Evolutionary conservation across 2,797 vertebrate genomes (phyloP), one percentile per base, ranked within the genome.

Genomic region (Hippoglossus hippoglossus): DNA sequence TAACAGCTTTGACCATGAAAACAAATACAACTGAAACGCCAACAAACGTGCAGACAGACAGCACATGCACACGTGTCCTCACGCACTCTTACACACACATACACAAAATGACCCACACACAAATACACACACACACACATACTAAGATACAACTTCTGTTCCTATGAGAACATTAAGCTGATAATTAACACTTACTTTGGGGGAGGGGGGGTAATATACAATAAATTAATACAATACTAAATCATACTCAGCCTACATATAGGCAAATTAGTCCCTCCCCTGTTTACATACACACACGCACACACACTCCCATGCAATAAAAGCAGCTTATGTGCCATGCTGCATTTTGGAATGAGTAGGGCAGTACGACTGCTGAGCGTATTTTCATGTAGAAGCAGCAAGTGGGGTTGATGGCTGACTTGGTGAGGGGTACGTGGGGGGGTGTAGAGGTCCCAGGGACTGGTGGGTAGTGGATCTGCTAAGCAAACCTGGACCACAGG

Each of bases 201-300:
- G 26, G 72, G 77, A 81, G 54, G 18, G 26, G 72, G 77, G 81
- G 57, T 47, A 73, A 79, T 89, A 75, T 90, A 89, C 87, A 90
- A 91, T 91, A 92, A 91, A 90, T 93, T 86, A 90, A 88, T 90
- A 89, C 86, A 88, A 90, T 90, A 87, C 89, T 91, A 89, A 92
- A 90, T 90, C 62, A 89, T 86, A 83, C 74, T 81, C 57, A 56
- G 90, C 92, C 88, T 92, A 92, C 88, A 88, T 87, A 90, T 92
- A 91, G 92, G 91, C 91, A 90, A 91, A 89, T 89, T 82, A 90
- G 54, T 86, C 86, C 85, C 77, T 77, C 81, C 81, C 79, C 77
- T 50, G 8, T 79, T 83, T 70, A 82, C 87, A 87, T 75, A 88
- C 86, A 73, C 79, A 82, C 85, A 73, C 52, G 15, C 73, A 34